Conservation (phyloP, 2,888 invertebrate genomes). For the Galerucella pusilla region DNA sequence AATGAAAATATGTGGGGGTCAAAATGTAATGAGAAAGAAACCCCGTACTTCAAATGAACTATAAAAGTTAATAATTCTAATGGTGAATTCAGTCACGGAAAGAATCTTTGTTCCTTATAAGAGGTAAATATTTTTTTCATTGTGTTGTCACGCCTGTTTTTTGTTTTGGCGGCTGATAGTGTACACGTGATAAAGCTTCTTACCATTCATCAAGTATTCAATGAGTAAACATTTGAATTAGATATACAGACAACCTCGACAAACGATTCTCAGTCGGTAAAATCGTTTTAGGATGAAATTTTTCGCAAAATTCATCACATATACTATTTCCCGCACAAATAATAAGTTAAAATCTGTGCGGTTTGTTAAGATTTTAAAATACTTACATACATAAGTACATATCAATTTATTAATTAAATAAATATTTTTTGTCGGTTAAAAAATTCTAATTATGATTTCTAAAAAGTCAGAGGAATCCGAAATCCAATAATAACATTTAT, state of each 20-base stretch:
- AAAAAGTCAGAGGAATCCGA: neutral
- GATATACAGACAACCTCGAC: slow-evolving; percentile 19
- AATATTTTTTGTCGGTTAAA: too few relatives aligned
- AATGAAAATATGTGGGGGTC: too few relatives aligned
- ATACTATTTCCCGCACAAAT: neutral
- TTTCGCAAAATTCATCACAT: neutral
- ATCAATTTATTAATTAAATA: too few relatives aligned
- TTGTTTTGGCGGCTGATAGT: slow-evolving; percentile 30
- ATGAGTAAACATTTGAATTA: slow-evolving; percentile 26
- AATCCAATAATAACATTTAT: neutral
- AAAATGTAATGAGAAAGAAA: too few relatives aligned
- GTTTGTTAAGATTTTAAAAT: too few relatives aligned
- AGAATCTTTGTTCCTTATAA: slow-evolving; percentile 1
- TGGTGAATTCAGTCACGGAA: slow-evolving; percentile 16
- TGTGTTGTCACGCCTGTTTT: slow-evolving; percentile 25
- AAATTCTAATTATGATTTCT: too few relatives aligned
- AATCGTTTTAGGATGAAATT: neutral
- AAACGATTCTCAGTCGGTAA: slow-evolving; percentile 5
- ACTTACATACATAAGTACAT: too few relatives aligned
- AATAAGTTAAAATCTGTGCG: too few relatives aligned
- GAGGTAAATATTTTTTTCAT: slow-evolving; percentile 17
- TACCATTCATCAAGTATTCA: slow-evolving; percentile 25
- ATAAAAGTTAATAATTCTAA: neutral
- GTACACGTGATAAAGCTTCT: slow-evolving; percentile 17
- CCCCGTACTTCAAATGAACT: neutral